Evolutionary conservation across 64 coral and sea anemone genomes (phyloP), one percentile per base, ranked within the genome.

Genomic region (Acropora tenuis): DNA sequence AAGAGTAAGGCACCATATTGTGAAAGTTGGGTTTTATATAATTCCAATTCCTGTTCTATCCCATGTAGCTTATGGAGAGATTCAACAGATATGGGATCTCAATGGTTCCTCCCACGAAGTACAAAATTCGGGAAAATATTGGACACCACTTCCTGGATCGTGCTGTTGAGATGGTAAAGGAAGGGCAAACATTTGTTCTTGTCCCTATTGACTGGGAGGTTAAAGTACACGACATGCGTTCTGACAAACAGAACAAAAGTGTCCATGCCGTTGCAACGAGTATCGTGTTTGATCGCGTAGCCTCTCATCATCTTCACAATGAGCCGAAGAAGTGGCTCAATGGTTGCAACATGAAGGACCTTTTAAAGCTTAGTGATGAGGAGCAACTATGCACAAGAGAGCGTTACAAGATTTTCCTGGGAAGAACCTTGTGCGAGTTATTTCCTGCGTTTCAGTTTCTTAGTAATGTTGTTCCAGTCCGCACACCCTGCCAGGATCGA

Each of bases 201-300:
- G 91, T 93, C 3, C 10, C 88, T 42, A 93, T 93, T 45, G 91
- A 93, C 75, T 93, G 92, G 92, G 69, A 88, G 2, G 69, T 94
- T 30, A 30, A 30, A 3, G 92, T 89, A 6, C 92, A 94, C 43
- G 86, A 94, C 30, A 89, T 78, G 73, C 19, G 75, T 4, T 87
- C 89, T 18, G 80, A 91, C 30, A 83, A 45, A 10, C 89, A 91
- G 30, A 30, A 30, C 30, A 30, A 30, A 30, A 30, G 30, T 30
- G 30, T 30, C 30, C 30, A 30, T 30, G 30, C 30, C 30, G 30
- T 30, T 30, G 30, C 30, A 30, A 30, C 30, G 65, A 90, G 84
- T 18, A 91, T 3, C 30, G 84, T 79, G 58, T 58, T 92, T 8
- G 52, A 86, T 86, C 59, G 73, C 8, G 84, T 93, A 2, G 76